These are phyloP conservation scores for Bungarus multicinctus DNA, from an alignment of 2,113 vertebrate genomes.

Conservation along the genomic window DNA sequence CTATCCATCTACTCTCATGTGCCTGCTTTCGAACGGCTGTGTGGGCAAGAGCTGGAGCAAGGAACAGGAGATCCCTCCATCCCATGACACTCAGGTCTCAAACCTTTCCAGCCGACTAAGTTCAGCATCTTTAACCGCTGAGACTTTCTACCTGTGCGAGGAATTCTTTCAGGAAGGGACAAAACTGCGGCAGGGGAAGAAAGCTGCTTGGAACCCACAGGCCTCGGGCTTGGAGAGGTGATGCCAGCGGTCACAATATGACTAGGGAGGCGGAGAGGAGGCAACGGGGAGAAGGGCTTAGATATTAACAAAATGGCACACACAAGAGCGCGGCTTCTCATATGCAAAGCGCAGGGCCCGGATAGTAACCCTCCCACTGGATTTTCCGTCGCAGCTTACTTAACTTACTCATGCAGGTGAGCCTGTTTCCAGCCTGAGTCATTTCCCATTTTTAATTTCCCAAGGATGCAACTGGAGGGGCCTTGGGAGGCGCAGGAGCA, in stretches of 20 bases:
- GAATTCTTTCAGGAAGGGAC: not conserved
- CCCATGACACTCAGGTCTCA: too few species aligned
- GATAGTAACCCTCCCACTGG: not conserved
- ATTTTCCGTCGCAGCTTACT: not conserved
- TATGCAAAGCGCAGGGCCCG: not conserved
- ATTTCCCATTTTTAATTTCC: not conserved
- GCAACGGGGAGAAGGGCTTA: not conserved
- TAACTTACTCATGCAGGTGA: not conserved
- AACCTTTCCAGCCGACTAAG: too few species aligned
- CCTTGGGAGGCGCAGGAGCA: not conserved
- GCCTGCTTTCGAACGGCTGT: too few species aligned
- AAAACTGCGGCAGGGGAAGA: not conserved
- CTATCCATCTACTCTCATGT: too few species aligned
- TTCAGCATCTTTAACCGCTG: too few species aligned
- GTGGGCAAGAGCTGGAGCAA: too few species aligned
- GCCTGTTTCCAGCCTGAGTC: not conserved
- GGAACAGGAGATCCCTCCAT: too few species aligned
- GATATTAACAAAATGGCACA: not conserved
- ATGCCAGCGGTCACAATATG: not conserved
- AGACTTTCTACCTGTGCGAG: too few species aligned
- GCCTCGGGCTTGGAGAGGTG: not conserved
- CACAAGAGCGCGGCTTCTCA: not conserved
- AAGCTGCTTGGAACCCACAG: not conserved
- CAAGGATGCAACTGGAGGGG: not conserved
- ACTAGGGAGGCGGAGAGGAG: not conserved